Evolutionary conservation across 37 sponge, comb jelly and placozoan species (phyloP).

Genomic region (Aplysina aerophoba): DNA sequence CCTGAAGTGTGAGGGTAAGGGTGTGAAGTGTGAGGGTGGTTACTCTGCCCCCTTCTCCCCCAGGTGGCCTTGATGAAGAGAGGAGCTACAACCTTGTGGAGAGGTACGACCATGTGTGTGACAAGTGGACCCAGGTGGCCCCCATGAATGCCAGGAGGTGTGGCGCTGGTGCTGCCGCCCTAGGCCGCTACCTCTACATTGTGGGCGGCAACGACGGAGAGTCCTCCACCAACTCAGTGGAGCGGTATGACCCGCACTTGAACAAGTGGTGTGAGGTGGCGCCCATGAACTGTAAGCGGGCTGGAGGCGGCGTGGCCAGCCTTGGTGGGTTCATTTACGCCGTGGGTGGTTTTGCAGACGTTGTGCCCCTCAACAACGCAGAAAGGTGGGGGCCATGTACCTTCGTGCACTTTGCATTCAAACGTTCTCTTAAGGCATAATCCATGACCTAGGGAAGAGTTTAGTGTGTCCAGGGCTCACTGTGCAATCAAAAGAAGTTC

Average conservation of each 20-base stretch:
- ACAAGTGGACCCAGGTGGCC: conserved; percentile 85
- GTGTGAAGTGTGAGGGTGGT: too few relatives aligned
- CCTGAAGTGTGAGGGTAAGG: too few relatives aligned
- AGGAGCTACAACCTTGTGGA: conserved; percentile 87
- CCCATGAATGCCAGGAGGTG: conserved; percentile 76
- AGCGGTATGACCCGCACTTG: conserved; percentile 87
- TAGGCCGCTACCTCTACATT: conserved; percentile 82
- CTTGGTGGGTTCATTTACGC: conserved; percentile 90
- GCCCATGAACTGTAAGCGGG: conserved; percentile 81
- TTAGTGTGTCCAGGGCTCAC: too few relatives aligned
- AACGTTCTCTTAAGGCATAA: too few relatives aligned
- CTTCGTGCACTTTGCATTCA: too few relatives aligned
- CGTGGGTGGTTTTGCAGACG: conserved; percentile 96
- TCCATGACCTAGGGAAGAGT: too few relatives aligned
- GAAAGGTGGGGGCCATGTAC: conserved; percentile 62
- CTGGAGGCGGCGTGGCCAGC: conserved; percentile 86
- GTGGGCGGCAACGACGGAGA: conserved; percentile 91
- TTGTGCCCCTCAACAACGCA: conserved; percentile 81
- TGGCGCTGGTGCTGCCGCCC: conserved; percentile 86
- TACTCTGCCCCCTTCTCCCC: neutral
- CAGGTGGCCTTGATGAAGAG: conserved; percentile 91
- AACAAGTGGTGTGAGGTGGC: conserved; percentile 86
- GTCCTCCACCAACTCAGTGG: conserved; percentile 80
- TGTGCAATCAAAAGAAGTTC: too few relatives aligned
- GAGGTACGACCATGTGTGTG: conserved; percentile 80